Base-by-base conservation (phyloP, 1,140 invertebrate genomes). In the Gryon sp. region DNA sequence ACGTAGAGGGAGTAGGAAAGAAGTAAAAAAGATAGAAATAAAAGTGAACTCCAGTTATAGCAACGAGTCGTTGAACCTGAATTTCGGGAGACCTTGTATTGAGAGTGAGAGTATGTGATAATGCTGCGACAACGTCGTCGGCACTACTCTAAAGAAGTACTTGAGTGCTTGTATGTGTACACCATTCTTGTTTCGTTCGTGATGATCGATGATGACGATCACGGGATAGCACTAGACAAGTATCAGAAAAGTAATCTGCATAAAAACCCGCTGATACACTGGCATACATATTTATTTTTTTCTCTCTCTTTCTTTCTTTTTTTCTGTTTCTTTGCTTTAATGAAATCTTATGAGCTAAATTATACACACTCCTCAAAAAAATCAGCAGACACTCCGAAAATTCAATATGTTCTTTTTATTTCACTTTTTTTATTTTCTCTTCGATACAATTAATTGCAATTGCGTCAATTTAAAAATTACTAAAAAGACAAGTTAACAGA, bases 241-340 rank as follows among this genome's bases (percentile, higher is more conserved):
- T n/a, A n/a, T n/a, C n/a, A n/a, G n/a, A n/a, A n/a, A n/a, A 63
- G 68, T 73, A 73, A 78, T 78, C 68, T 73, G 62, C 75, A 73
- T 78, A 78, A 78, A 73, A 66, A 78, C 68, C 75, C 41, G 75
- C 62, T 72, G 75, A 77, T 77, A 77, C 75, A 77, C 68, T 77
- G 75, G 75, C 75, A 77, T 72, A 77, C 62, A 77, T 77, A 77
- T n/a, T n/a, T n/a, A n/a, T n/a, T n/a, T n/a, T n/a, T 72, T 77
- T 72, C 75, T 66, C 66, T 41, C 46, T 32, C 60, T 60, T n/a
- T n/a, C n/a, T n/a, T n/a, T n/a, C n/a, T n/a, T n/a, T n/a, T n/a
- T n/a, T n/a, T n/a, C n/a, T n/a, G n/a, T n/a, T n/a, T n/a, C n/a
- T n/a, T n/a, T n/a, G n/a, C n/a, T n/a, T n/a, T n/a, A n/a, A n/a